Base-by-base conservation (phyloP, 2,113 vertebrate species). In the Chamaea fasciata region DNA sequence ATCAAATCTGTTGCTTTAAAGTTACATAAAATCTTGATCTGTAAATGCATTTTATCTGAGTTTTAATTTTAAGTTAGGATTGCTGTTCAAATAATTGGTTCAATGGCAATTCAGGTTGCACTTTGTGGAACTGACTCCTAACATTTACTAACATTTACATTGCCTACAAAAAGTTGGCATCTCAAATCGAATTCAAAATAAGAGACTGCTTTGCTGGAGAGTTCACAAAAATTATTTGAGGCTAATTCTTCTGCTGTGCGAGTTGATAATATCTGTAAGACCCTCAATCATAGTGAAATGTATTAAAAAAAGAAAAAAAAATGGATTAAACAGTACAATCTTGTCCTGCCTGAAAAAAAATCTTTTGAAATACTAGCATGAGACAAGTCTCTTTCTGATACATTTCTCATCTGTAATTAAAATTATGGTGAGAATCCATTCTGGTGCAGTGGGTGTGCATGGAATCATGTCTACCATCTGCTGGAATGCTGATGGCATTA, bases 381-480 rank as follows among this genome's bases (percentile, higher is more conserved):
- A 49, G 68, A 75, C 27, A 94, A 83, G 41, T 42, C 37, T 69
- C 15, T 68, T 95, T 71, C 53, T 57, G 83, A 39, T 28, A 33
- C 15, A 67, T 90, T 96, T 95, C 68, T 70, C 26, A 47, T 92
- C 91, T 83, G 90, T 93, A 96, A 91, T 92, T 96, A 84, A 97
- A 96, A 96, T 83, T 84, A 79, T 70, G 63, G 84, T 83, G 50
- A 80, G 95, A 95, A 84, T 59, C 69, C 62, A 39, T 92, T 67
- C 41, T 84, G 68, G 22, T 78, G 55, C 77, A 92, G 37, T 93
- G 44, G 39, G 79, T 94, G 60, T 87, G 37, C 49, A 94, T 86
- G 82, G 88, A 91, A 93, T 91, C 92, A 21, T 87, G 62, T 71
- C 55, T 68, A 70, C 35, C 70, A 95, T 93, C 95, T 96, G 83